Percentiles rank a stretch among this genome's conserved stretches.
Conservation (phyloP, 2,888 invertebrate species). For the Sphaeridia pumilis region DNA sequence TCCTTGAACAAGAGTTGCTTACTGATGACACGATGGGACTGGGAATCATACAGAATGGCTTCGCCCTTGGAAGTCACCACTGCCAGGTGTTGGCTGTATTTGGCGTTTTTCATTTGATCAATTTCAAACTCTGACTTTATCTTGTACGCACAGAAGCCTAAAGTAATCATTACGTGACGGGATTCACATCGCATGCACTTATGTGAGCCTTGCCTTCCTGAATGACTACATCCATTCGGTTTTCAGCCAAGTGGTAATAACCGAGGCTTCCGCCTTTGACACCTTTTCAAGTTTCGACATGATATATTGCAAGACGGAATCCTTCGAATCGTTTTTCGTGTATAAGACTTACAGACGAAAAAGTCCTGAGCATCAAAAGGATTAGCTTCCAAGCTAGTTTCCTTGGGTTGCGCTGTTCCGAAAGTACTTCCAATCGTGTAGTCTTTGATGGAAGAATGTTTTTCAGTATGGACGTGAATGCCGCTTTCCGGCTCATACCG, state of each 20-base stretch:
- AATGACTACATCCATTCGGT: slow-evolving; percentile 23
- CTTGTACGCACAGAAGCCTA: slow-evolving; percentile 3
- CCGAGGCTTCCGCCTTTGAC: slow-evolving; percentile 25
- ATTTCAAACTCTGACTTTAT: too few species aligned
- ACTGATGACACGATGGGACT: slow-evolving; percentile 19
- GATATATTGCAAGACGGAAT: too few species aligned
- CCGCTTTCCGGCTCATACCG: slow-evolving; percentile 7
- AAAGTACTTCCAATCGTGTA: slow-evolving; percentile 28
- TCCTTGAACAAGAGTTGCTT: slow-evolving; percentile 24
- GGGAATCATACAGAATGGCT: slow-evolving; percentile 28
- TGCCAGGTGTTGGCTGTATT: slow-evolving; percentile 25
- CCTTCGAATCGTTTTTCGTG: too few species aligned
- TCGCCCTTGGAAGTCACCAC: slow-evolving; percentile 24
- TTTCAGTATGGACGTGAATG: slow-evolving; percentile 17
- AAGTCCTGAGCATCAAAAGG: slow-evolving; percentile 26
- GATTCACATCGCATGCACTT: slow-evolving; percentile 28
- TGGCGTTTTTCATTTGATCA: too few species aligned
- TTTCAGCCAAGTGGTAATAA: slow-evolving; percentile 29
- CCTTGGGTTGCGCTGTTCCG: slow-evolving; percentile 19
- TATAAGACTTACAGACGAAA: too few species aligned
- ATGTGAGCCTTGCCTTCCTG: slow-evolving; percentile 26
- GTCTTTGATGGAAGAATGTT: slow-evolving; percentile 21
- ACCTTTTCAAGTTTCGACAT: too few species aligned
- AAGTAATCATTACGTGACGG: slow-evolving; percentile 24
- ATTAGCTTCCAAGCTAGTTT: slow-evolving; percentile 23